These are phyloP conservation scores for Microtus richardsoni DNA, from an alignment of 2,113 vertebrate genomes.

Conservation along the genomic window DNA sequence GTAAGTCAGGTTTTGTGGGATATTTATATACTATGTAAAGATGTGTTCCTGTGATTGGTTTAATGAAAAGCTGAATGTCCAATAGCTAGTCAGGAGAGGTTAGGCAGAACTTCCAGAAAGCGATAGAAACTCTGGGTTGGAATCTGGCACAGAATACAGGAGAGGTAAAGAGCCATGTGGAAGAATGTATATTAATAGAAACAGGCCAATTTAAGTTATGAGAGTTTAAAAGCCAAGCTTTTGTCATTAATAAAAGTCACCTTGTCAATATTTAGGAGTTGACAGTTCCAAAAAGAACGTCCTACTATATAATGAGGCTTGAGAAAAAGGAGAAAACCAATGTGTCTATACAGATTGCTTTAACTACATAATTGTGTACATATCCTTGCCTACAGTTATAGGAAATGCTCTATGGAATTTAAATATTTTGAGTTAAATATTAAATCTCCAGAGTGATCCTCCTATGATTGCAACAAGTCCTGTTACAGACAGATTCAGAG, in stretches of 20 bases:
- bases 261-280: not conserved
- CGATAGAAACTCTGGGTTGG: not conserved
- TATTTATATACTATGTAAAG: not conserved
- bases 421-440: constrained; percentile 8
- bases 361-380: not conserved
- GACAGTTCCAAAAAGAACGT: not conserved
- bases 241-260: not conserved
- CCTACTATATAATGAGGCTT: not conserved
- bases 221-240: not conserved
- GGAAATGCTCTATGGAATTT: constrained; percentile 11
- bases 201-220: not conserved
- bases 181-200: not conserved
- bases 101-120: not conserved
- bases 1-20: not conserved
- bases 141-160: not conserved
- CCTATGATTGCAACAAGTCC: not conserved
- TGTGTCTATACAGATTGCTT: not conserved
- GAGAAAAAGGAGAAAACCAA: not conserved
- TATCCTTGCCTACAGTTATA: not conserved
- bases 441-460: not conserved
- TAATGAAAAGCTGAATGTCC: not conserved
- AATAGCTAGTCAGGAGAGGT: not conserved
- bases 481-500: not conserved
- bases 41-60: not conserved
- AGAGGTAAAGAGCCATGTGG: not conserved